Base-by-base conservation (phyloP, 53 echinoderm and acorn worm genomes). In the Zoroaster sp. region DNA sequence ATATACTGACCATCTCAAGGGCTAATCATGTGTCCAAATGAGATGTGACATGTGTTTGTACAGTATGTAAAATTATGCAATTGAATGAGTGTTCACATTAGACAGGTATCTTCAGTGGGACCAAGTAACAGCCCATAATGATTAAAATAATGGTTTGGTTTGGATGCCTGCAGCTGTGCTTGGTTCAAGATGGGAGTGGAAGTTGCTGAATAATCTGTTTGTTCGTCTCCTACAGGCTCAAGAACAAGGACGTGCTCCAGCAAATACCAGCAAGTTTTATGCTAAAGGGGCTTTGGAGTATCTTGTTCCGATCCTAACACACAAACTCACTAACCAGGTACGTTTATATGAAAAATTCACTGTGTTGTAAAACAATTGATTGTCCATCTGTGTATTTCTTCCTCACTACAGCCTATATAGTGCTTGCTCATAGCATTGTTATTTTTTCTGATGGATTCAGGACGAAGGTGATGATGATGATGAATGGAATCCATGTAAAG, bases 401-500 rank as follows among this genome's bases (percentile, higher is more conserved):
- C 4, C 20, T 5, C 52, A 18, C 0, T 52, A 52, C n/a, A 31
- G 3, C 36, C 4, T 68, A 13, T 32, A 21, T 3, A 66, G n/a
- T 15, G 32, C 49, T 66, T 30, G 28, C 10, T 12, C 31, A 32
- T 25, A 10, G 32, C 35, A 9, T 34, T 5, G 4, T 9, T 18
- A 9, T 17, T n/a, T 72, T 52, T 2, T 32, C 31, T 23, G 18
- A 53, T 59, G 63, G 28, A 25, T 54, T 59, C 45, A 95, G 95
- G 99, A 99, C 75, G 99, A 96, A 43, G 88, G 79, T 85, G 95
- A 99, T 47, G 99, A 96, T 63, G 99, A 99, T 52, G 99, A 99
- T 80, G 99, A 99, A 47, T 99, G 99, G 99, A 99, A 94, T 63
- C 99, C 99, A 7, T 99, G 99, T 69, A 99, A 96, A 75, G 94